A percentile compares a stretch with the other conserved stretches of the same genome.
These are phyloP conservation scores for Chaetura pelagica DNA, from an alignment of 2,113 vertebrate genomes.

Conservation along the genomic window DNA sequence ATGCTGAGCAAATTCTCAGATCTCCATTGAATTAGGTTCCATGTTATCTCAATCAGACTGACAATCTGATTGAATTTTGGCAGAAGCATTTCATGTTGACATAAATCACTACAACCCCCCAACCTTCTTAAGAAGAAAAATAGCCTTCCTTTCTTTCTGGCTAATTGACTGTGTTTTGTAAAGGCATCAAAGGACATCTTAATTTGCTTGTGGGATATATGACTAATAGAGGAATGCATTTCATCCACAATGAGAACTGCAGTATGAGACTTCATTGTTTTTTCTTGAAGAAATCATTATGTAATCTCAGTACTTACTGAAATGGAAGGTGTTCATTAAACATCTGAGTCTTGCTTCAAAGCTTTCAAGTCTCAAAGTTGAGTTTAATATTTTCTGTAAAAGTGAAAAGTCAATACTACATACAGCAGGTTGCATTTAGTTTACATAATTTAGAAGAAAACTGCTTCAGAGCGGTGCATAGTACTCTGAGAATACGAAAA, in stretches of 20 bases:
- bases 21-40: not conserved
- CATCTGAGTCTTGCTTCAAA: conserved; percentile 13
- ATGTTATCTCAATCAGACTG: not conserved
- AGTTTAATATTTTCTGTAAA: conserved; percentile 3
- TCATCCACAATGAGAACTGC: not conserved
- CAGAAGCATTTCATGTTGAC: not conserved
- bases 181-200: conserved; percentile 5
- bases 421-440: not conserved
- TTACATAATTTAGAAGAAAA: not conserved
- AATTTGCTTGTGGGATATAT: not conserved
- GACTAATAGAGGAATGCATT: conserved; percentile 10
- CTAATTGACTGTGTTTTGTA: not conserved
- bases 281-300: not conserved
- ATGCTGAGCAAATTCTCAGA: not conserved
- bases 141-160: not conserved
- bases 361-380: conserved; percentile 2
- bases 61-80: not conserved
- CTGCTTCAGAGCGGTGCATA: not conserved
- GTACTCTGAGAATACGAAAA: not conserved
- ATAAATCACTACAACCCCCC: not conserved
- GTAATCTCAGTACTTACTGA: not conserved
- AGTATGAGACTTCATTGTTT: not conserved
- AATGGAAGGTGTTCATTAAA: conserved; percentile 18
- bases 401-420: not conserved
- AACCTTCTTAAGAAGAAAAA: not conserved